A percentile compares a stretch with the other conserved stretches of the same genome.
These are phyloP conservation scores for Xanthia togata DNA, from an alignment of 2,888 invertebrate species.

Conservation along the genomic window DNA sequence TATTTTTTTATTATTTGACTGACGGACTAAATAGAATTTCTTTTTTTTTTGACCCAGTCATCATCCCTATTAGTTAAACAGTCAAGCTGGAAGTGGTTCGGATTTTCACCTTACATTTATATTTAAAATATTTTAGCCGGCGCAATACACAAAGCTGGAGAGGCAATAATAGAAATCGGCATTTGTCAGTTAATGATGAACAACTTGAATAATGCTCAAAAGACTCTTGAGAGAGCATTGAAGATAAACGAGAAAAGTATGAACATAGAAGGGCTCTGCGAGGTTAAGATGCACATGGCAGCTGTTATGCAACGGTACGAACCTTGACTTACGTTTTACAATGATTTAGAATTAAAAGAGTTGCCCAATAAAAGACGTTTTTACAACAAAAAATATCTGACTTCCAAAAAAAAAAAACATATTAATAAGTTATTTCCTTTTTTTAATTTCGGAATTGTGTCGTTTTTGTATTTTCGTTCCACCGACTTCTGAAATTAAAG, in stretches of 20 bases:
- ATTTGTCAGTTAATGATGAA: slow-evolving; percentile 87
- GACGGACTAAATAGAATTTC: too few species aligned
- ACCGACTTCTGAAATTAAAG: too few species aligned
- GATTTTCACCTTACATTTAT: not conserved
- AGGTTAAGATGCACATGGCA: slow-evolving; percentile 88
- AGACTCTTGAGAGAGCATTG: slow-evolving; percentile 87
- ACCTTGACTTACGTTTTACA: slow-evolving; percentile 5
- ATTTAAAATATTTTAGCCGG: slow-evolving; percentile 77
- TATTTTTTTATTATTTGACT: too few species aligned
- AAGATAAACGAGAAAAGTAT: slow-evolving; percentile 79
- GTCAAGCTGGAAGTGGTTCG: not conserved
- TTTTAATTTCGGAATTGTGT: too few species aligned
- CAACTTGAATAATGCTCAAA: slow-evolving; percentile 86
- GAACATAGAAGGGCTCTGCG: slow-evolving; percentile 86
- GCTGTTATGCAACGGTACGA: slow-evolving; percentile 88
- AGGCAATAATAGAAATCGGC: slow-evolving; percentile 89
- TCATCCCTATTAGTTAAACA: too few species aligned
- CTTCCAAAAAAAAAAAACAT: not conserved
- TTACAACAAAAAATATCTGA: too few species aligned
- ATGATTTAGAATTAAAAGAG: not conserved
- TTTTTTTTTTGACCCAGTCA: too few species aligned
- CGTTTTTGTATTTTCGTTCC: too few species aligned
- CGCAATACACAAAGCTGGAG: slow-evolving; percentile 84
- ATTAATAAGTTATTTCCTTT: too few species aligned
- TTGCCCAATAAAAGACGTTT: not conserved